These are phyloP conservation scores for Microplitis deprimator DNA, from an alignment of 2,888 invertebrate species.

Conservation along the genomic window DNA sequence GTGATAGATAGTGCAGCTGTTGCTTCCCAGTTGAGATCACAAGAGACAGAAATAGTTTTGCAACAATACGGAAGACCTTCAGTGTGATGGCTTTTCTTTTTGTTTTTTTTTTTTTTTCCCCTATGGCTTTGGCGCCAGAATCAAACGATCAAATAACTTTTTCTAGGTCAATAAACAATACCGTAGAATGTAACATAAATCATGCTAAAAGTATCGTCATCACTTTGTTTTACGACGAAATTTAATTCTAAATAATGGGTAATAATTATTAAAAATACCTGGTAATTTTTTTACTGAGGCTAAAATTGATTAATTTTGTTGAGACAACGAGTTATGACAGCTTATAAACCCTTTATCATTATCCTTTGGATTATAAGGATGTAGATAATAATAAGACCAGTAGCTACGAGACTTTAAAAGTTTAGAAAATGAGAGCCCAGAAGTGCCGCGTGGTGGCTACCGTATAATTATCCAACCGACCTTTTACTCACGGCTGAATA, in stretches of 20 bases:
- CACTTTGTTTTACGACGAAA: neutral
- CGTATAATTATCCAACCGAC: conserved; percentile 67
- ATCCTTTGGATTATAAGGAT: conserved; percentile 64
- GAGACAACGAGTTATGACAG: conserved; percentile 58
- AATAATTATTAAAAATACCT: neutral
- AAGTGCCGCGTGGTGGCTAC: conserved; percentile 63
- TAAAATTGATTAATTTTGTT: neutral
- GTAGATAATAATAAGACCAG: conserved; percentile 68
- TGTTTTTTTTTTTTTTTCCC: neutral
- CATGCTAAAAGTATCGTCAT: neutral
- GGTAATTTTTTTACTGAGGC: neutral
- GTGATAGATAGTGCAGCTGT: conserved; percentile 70
- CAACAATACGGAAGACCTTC: conserved; percentile 61
- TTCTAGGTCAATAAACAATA: neutral
- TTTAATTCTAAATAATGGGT: neutral
- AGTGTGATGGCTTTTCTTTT: neutral
- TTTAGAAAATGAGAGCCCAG: conserved; percentile 61
- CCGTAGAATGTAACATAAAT: neutral
- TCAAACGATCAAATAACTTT: neutral
- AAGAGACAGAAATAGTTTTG: conserved; percentile 66
- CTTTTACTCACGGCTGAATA: conserved; percentile 48
- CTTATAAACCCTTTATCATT: conserved; percentile 60
- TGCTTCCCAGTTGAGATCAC: conserved; percentile 60
- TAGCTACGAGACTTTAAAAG: conserved; percentile 69
- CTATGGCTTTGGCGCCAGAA: conserved; percentile 4